phyloP scores from a whole-genome alignment of 2,888 invertebrate genomes.

The Lithophane semibrunnea region DNA sequence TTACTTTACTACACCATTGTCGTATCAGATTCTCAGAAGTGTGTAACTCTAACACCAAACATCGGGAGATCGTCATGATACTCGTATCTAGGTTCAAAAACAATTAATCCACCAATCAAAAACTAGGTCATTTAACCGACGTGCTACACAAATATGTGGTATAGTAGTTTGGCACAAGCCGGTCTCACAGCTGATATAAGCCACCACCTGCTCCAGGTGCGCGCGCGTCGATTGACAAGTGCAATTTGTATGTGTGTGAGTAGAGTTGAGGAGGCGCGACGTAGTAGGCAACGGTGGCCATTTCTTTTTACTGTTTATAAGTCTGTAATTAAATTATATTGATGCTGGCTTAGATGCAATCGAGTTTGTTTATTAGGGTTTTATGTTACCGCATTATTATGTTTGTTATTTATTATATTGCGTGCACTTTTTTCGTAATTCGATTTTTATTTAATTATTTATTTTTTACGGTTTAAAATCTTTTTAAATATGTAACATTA shows the following conservation, averaged over 20 bases:
- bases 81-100: background rate
- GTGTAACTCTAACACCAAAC: background rate
- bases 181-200: conserved; percentile 73
- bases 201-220: conserved; percentile 77
- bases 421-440: background rate
- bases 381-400: background rate
- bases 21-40: background rate
- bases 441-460: background rate
- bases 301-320: conserved; percentile 35
- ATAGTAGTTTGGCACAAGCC: conserved; percentile 58
- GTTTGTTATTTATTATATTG: background rate
- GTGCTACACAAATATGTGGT: conserved; percentile 48
- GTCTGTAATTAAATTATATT: conserved; percentile 32
- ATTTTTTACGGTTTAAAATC: background rate
- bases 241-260: conserved; percentile 69
- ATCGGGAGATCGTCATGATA: background rate
- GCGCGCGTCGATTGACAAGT: conserved; percentile 72
- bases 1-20: no score
- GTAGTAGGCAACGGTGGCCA: conserved; percentile 24
- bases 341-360: conserved; percentile 12
- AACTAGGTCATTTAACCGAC: conserved; percentile 64
- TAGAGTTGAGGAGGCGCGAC: conserved; percentile 56
- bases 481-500: background rate
- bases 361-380: conserved; percentile 5
- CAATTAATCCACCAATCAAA: conserved; percentile 6